phyloP scores from a whole-genome alignment of 2,113 vertebrate species.

The Brienomyrus brachyistius region DNA sequence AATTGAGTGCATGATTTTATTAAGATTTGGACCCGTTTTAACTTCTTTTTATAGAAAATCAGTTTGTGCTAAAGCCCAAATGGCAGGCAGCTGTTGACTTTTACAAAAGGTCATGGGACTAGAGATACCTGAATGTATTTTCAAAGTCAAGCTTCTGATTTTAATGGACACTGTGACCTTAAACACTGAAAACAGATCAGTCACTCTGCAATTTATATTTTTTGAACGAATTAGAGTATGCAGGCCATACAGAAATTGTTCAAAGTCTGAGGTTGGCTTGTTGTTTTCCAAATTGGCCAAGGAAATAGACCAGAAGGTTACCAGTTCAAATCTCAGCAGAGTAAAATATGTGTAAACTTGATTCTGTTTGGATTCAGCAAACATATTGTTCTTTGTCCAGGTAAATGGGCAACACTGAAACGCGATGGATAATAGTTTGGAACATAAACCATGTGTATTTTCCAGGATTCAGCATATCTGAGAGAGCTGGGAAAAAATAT shows the following conservation, averaged over 20 bases:
- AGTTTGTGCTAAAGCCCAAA: constrained; percentile 45
- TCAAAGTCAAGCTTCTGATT: constrained; percentile 49
- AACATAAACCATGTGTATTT: not conserved
- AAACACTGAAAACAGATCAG: constrained; percentile 53
- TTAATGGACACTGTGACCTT: constrained; percentile 68
- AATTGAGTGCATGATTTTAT: constrained; percentile 51
- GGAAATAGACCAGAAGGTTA: not conserved
- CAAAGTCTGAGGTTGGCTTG: not conserved
- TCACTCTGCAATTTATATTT: constrained; percentile 28
- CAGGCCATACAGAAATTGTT: not conserved
- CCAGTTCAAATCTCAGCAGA: not conserved
- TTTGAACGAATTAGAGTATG: not conserved
- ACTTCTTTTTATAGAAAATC: constrained; percentile 21
- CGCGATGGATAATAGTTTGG: not conserved
- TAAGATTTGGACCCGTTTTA: constrained; percentile 33
- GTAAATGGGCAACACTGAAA: not conserved
- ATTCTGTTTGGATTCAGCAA: not conserved
- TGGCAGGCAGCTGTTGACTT: constrained; percentile 45
- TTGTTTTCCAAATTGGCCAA: not conserved
- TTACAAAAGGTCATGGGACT: constrained; percentile 53
- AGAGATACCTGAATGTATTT: constrained; percentile 43
- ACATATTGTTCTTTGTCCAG: not conserved
- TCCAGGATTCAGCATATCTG: not conserved
- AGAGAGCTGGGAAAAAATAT: not conserved
- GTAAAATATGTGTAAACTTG: not conserved